phyloP scores from a whole-genome alignment of 2,888 invertebrate genomes.

The Drosophila yooni region DNA sequence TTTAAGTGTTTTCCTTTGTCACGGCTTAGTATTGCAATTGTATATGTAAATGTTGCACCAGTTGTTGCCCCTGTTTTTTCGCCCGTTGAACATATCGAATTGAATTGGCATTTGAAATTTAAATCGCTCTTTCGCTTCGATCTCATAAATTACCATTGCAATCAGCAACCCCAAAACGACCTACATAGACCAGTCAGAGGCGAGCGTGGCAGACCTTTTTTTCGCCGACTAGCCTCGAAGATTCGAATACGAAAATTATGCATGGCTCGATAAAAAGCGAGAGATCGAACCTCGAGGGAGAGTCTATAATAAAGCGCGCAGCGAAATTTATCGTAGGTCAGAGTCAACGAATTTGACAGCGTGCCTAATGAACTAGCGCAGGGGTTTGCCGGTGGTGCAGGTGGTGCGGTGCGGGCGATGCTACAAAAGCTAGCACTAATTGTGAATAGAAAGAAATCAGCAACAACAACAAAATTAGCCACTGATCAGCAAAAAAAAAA shows the following conservation, averaged over 20 bases:
- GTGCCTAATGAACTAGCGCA: conserved; percentile 31
- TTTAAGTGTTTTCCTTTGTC: background rate
- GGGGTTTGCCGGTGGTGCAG: background rate
- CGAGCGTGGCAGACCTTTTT: conserved; percentile 38
- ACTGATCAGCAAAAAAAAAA: conserved; percentile 41
- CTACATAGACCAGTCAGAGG: conserved; percentile 39
- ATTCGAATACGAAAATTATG: conserved; percentile 57
- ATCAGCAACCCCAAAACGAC: conserved; percentile 51
- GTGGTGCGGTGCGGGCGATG: conserved; percentile 9
- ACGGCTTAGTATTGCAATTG: background rate
- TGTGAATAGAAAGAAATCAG: conserved; percentile 49
- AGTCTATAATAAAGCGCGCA: conserved; percentile 69
- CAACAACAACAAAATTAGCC: conserved; percentile 41
- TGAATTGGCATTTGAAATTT: conserved; percentile 56
- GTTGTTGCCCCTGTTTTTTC: conserved; percentile 24
- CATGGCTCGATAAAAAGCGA: conserved; percentile 52
- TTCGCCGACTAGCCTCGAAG: conserved; percentile 12
- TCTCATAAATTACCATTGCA: conserved; percentile 52
- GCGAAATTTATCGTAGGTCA: conserved; percentile 73
- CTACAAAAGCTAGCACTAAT: conserved; percentile 46
- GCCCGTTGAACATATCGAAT: conserved; percentile 20
- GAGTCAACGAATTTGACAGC: conserved; percentile 61
- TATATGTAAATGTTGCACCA: conserved; percentile 32
- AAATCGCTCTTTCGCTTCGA: conserved; percentile 40
- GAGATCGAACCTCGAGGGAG: conserved; percentile 25